phyloP scores from a whole-genome alignment of 2,888 invertebrate genomes.

The Heteropelma amictum region DNA sequence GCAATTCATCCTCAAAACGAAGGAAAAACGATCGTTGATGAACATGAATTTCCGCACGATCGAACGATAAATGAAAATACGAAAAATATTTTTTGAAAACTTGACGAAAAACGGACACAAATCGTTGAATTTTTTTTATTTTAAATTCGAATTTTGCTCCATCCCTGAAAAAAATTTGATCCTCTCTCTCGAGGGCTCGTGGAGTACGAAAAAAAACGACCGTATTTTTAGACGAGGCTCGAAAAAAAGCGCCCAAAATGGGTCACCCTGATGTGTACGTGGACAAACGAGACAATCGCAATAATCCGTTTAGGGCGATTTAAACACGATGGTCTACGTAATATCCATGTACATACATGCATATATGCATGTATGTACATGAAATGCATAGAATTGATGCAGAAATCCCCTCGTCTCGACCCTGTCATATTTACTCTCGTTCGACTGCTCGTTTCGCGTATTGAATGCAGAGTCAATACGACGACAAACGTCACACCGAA shows the following conservation, averaged over 20 bases:
- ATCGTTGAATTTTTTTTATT: neutral
- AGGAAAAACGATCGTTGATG: too few relatives aligned
- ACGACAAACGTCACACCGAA: neutral
- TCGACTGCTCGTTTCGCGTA: slow-evolving; percentile 28
- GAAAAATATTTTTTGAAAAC: neutral
- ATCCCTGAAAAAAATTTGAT: too few relatives aligned
- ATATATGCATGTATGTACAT: neutral
- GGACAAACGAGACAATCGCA: too few relatives aligned
- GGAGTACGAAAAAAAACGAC: neutral
- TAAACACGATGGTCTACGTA: slow-evolving; percentile 1
- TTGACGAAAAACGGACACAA: neutral
- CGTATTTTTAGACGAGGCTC: neutral
- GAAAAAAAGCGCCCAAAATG: too few relatives aligned
- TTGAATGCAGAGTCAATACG: slow-evolving; percentile 49
- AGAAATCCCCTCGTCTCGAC: slow-evolving; percentile 7
- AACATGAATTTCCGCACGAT: too few relatives aligned
- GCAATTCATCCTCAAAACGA: neutral
- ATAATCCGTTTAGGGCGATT: slow-evolving; percentile 23
- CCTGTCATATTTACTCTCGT: slow-evolving; percentile 47
- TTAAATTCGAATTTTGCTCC: neutral
- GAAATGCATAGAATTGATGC: too few relatives aligned
- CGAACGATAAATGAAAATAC: too few relatives aligned
- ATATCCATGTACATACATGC: neutral
- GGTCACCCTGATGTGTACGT: too few relatives aligned
- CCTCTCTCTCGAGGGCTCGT: too few relatives aligned